A percentile compares a stretch with the other conserved stretches of the same genome.
phyloP scores from a whole-genome alignment of 2,113 vertebrate species.

The Semnornis frantzii region DNA sequence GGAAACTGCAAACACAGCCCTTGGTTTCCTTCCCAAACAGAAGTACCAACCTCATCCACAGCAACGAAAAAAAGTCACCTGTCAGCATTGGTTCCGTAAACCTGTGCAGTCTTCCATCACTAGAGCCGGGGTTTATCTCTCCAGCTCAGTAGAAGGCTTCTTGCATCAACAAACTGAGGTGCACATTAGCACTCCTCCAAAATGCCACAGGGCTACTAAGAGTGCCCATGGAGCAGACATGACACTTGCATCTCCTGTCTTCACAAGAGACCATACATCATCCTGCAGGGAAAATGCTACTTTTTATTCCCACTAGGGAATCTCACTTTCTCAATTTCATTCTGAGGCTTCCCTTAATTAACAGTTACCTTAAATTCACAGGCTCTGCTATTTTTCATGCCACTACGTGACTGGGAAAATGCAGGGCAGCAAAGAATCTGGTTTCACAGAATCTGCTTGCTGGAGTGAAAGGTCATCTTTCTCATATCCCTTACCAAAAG shows the following conservation, averaged over 20 bases:
- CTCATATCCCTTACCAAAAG: not conserved
- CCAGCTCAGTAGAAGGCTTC: not conserved
- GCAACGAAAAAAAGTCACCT: not conserved
- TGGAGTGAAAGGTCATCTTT: not conserved
- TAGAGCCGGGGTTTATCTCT: not conserved
- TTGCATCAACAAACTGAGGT: not conserved
- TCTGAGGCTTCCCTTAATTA: not conserved
- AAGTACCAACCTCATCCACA: not conserved
- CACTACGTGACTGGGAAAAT: not conserved
- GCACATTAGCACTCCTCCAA: not conserved
- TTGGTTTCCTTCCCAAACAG: not conserved
- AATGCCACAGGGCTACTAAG: not conserved
- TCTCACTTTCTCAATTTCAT: not conserved
- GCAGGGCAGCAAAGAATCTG: not conserved
- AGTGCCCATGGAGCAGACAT: not conserved
- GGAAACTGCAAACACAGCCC: not conserved
- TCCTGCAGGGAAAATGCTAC: not conserved
- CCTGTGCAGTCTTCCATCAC: fast-evolving
- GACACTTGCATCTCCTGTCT: fast-evolving
- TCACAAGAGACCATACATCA: not conserved
- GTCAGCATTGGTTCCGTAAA: not conserved
- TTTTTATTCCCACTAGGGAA: not conserved
- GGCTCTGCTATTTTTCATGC: not conserved
- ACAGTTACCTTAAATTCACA: not conserved
- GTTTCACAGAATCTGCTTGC: not conserved